These are phyloP conservation scores for Panonychus citri DNA, from an alignment of 1,140 invertebrate genomes.

Conservation along the genomic window DNA sequence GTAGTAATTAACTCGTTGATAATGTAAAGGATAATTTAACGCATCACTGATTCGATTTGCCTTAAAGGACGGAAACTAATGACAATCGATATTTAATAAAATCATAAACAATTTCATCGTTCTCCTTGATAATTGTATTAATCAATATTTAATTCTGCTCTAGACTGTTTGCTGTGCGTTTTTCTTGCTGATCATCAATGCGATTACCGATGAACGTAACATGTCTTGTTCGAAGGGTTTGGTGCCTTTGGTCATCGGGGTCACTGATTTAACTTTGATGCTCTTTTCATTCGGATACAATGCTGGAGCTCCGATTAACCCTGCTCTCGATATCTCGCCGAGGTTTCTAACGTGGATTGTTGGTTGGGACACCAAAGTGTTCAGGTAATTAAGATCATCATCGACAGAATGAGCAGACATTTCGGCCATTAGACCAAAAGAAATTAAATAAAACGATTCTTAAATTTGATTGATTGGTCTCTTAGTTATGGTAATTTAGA, in stretches of 20 bases:
- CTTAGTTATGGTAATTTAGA: too few relatives aligned
- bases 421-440: too few relatives aligned
- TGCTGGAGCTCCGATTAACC: constrained; percentile 36
- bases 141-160: neutral
- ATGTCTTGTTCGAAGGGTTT: constrained; percentile 11
- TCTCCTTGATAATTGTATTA: too few relatives aligned
- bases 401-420: too few relatives aligned
- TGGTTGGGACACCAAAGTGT: neutral
- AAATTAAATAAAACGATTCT: too few relatives aligned
- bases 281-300: constrained; percentile 33
- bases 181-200: constrained; percentile 28
- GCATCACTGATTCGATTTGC: too few relatives aligned
- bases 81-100: too few relatives aligned
- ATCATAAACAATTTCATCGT: too few relatives aligned
- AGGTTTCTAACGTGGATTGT: constrained; percentile 25
- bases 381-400: neutral
- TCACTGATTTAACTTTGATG: constrained; percentile 16
- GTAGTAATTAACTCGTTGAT: too few relatives aligned
- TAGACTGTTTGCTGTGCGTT: constrained; percentile 33
- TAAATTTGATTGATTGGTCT: too few relatives aligned
- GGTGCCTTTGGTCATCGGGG: constrained; percentile 19
- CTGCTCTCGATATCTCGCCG: constrained; percentile 35
- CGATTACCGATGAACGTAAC: constrained; percentile 29
- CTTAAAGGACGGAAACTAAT: too few relatives aligned
- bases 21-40: too few relatives aligned